A percentile compares a stretch with the other conserved stretches of the same genome.
phyloP scores from a whole-genome alignment of 2,888 invertebrate species.

The Coenonympha glycerion region DNA sequence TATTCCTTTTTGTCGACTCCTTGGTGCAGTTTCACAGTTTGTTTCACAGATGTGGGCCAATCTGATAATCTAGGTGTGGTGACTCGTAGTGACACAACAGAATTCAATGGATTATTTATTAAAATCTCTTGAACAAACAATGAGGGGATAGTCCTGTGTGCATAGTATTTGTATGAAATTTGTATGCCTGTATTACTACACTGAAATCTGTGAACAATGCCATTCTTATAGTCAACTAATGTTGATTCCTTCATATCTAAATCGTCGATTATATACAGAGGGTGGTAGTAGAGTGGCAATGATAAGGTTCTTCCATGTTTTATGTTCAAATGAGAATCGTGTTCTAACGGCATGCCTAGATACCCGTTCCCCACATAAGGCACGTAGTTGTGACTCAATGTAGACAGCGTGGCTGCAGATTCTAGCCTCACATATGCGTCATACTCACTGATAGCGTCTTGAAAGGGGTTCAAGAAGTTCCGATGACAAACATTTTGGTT shows the following conservation, averaged over 20 bases:
- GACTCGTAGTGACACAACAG: constrained; percentile 76
- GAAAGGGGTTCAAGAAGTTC: constrained; percentile 78
- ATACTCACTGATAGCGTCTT: constrained; percentile 77
- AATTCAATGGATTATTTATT: constrained; percentile 82
- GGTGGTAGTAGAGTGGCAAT: constrained; percentile 80
- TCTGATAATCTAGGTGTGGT: constrained; percentile 77
- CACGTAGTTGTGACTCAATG: constrained; percentile 77
- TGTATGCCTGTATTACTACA: constrained; percentile 79
- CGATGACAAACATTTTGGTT: constrained; percentile 79
- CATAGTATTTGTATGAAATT: constrained; percentile 82
- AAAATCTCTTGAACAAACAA: constrained; percentile 88
- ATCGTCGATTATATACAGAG: constrained; percentile 76
- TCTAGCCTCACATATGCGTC: constrained; percentile 80
- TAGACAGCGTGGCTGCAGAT: constrained; percentile 63
- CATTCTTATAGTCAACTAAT: constrained; percentile 80
- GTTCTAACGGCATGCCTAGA: constrained; percentile 79
- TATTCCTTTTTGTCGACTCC: constrained; percentile 75
- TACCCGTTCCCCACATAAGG: constrained; percentile 86
- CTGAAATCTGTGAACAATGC: constrained; percentile 81
- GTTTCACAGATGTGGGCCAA: constrained; percentile 76
- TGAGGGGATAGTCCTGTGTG: constrained; percentile 86
- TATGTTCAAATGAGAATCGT: constrained; percentile 80
- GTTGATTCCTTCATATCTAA: constrained; percentile 78
- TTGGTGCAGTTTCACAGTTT: constrained; percentile 70
- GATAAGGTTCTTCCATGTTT: constrained; percentile 80